Evolutionary conservation across 1,140 invertebrate species (phyloP), one percentile per base, ranked within the genome.

Genomic region (Tribolium madens): DNA sequence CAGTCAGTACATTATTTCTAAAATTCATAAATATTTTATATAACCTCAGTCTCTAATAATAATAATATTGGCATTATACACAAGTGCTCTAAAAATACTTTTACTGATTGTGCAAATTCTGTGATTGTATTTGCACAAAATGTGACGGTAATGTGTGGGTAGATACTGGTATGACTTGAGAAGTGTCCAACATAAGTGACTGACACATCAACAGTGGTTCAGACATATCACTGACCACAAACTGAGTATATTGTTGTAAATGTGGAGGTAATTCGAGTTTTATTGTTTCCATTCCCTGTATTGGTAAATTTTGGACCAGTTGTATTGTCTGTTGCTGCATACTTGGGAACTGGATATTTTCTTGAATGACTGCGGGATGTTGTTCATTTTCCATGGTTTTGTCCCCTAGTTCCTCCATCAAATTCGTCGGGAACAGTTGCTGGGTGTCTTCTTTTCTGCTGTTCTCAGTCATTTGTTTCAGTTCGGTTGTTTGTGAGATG

Each of bases 171-270:
- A 83, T 80, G 1, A 83, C 71, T 60, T 83, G 81, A 9, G 79
- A 57, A 17, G 78, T 75, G 76, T 84, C 82, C 26, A 83, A 79
- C 77, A 83, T 80, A 48, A 84, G 73, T 13, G 79, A 80, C 48
- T 83, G 83, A 64, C 78, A 84, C 79, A 84, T 80, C 31, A 84
- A 70, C 14, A 82, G 47, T 15, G 80, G 80, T 64, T 82, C 82
- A 6, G 76, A 68, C 9, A 82, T 68, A 69, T 82, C 75, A 17
- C 75, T 77, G 12, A 83, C 75, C 42, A 82, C 76, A 73, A 81
- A 76, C 50, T 83, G 82, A 26, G 81, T 80, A 69, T 75, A 78
- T 53, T 79, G 82, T 36, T 74, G 73, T 26, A 81, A 53, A 50
- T 78, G 76, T 60, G 77, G 73, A 14, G 77, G 80, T 26, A 79